Conservation (phyloP, 2,797 vertebrate species). For the Avahi laniger region DNA sequence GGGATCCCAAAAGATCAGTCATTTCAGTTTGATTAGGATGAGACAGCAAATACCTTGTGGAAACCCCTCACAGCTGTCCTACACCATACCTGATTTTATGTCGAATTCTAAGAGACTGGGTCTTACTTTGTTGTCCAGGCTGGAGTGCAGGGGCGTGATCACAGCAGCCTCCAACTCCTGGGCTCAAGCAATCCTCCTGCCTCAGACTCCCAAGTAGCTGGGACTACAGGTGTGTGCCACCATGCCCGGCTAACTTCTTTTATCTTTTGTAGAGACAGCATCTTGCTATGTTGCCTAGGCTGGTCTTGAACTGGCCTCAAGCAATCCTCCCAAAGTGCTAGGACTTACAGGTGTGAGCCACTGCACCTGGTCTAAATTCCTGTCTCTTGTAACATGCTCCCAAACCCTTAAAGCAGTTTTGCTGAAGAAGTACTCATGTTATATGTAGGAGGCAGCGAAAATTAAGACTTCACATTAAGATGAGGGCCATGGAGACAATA, state of each 20-base stretch:
- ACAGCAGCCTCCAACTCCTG: background rate
- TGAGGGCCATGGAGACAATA: background rate
- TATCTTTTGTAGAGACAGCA: background rate
- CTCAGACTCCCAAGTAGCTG: background rate
- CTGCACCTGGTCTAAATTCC: background rate
- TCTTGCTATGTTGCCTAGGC: background rate
- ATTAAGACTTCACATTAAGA: background rate
- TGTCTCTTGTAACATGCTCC: background rate
- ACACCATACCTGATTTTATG: background rate
- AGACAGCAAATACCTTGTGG: background rate
- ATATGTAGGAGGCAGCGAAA: background rate
- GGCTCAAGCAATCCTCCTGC: background rate
- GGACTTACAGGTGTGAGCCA: background rate
- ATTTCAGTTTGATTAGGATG: background rate
- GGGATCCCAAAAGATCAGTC: background rate
- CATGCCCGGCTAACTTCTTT: background rate
- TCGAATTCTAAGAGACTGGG: background rate
- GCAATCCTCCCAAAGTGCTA: background rate
- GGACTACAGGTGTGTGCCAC: background rate
- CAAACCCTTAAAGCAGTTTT: background rate
- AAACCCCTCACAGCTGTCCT: background rate
- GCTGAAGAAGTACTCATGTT: background rate
- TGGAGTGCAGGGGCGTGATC: background rate
- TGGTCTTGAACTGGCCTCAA: background rate
- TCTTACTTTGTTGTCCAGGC: background rate